A percentile compares a stretch with the other conserved stretches of the same genome.
Conservation (phyloP, 2,888 invertebrate species). For the Thumatha senex region DNA sequence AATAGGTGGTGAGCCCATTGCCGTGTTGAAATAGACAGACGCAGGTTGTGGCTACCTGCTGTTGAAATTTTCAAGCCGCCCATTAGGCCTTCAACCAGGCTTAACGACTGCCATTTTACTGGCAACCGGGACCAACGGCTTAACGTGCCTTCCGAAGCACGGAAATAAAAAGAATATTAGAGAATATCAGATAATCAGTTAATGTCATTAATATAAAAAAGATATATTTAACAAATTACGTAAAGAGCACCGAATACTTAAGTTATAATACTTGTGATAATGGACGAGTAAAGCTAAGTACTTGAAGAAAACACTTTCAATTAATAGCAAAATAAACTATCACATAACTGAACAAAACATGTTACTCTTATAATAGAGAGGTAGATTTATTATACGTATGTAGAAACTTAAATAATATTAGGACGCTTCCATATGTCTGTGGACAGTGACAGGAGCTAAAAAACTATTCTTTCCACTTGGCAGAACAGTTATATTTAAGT, state of each 20-base stretch:
- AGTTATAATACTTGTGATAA: constrained; percentile 24
- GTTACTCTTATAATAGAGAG: constrained; percentile 42
- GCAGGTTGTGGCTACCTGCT: too few relatives aligned
- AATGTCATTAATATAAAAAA: constrained; percentile 24
- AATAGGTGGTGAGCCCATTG: too few relatives aligned
- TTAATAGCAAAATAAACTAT: constrained; percentile 32
- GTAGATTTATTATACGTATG: constrained; percentile 48
- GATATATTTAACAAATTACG: constrained; percentile 21
- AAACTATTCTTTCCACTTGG: constrained; percentile 84
- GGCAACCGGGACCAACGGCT: too few relatives aligned
- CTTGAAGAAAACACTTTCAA: constrained; percentile 25
- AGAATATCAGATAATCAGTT: neutral
- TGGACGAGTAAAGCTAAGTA: constrained; percentile 30
- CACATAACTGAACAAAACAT: constrained; percentile 32
- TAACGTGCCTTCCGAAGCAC: too few relatives aligned
- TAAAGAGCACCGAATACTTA: constrained; percentile 40
- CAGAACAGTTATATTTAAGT: constrained; percentile 75
- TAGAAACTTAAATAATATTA: constrained; percentile 50
- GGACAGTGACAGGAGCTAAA: constrained; percentile 94
- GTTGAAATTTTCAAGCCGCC: too few relatives aligned
- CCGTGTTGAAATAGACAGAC: too few relatives aligned
- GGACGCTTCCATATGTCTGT: constrained; percentile 93
- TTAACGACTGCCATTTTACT: too few relatives aligned
- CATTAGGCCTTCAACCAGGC: too few relatives aligned
- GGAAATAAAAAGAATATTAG: too few relatives aligned